Evolutionary conservation across 2,113 vertebrate species (phyloP), one percentile per base, ranked within the genome.

Genomic region (Haemorhous mexicanus): DNA sequence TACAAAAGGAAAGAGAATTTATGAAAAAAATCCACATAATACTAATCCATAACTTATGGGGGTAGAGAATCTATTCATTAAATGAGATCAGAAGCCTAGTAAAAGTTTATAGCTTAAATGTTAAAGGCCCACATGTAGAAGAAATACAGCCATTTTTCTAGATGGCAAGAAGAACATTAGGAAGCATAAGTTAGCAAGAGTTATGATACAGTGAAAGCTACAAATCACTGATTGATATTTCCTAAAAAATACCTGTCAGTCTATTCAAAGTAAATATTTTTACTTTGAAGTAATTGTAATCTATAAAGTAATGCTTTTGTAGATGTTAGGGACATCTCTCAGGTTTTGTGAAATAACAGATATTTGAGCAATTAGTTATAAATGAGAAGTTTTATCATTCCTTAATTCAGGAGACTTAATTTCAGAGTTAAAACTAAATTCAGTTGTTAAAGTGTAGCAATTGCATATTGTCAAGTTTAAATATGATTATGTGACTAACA

Each of bases 141-240:
- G 73, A 96, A 97, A 95, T 64, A 13, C 9, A 88, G 59, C 22
- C 23, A 37, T 95, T 96, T 94, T 93, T 96, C 76, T 78, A 93
- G 68, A 92, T 68, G 74, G 39, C 35, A 84, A 81, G 78, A 80
- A 95, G 89, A 92, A 76, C 39, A 87, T 94, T 84, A 92, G 49
- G 47, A 88, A 94, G 74, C 64, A 53, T 28, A 84, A 62, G 37
- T 81, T 6, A 78, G 49, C 68, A 95, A 89, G 55, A 97, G 27
- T 56, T 83, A 89, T 17, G 3, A 64, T 30, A 83, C 33, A 82
- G 26, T 41, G 56, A 82, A 85, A 59, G 59, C 87, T 89, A 41
- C 13, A 50, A 74, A 93, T 86, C 27, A 76, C n/a, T 83, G n/a
- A 46, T n/a, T 85, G 41, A 55, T 61, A 84, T 32, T 47, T 94